These are phyloP conservation scores for Drosophila diplacantha DNA, from an alignment of 2,888 invertebrate species.

Conservation along the genomic window DNA sequence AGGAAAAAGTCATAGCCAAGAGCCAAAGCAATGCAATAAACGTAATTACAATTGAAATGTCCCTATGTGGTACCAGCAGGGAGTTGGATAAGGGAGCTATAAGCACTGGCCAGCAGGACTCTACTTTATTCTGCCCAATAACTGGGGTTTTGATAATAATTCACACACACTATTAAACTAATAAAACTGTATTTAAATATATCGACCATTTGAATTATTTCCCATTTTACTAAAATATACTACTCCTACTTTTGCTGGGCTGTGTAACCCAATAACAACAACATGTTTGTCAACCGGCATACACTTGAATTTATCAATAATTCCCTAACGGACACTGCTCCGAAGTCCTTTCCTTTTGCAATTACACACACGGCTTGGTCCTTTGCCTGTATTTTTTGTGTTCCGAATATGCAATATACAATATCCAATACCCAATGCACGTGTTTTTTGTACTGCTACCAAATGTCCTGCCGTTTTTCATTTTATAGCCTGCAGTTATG, in stretches of 20 bases:
- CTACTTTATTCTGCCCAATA: neutral
- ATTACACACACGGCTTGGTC: slow-evolving; percentile 25
- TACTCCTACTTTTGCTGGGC: neutral
- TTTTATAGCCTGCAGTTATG: slow-evolving; percentile 21
- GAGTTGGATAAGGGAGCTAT: slow-evolving; percentile 8
- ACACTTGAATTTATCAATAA: slow-evolving; percentile 48
- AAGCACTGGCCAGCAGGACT: neutral
- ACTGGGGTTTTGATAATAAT: no score
- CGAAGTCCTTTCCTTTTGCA: slow-evolving; percentile 26
- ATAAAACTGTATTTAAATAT: neutral
- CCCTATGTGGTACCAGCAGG: slow-evolving; percentile 8
- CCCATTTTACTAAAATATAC: no score
- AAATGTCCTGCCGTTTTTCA: slow-evolving; percentile 14
- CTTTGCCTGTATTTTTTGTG: neutral
- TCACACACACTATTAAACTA: neutral
- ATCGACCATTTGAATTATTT: no score
- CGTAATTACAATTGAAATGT: slow-evolving; percentile 59
- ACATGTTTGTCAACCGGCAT: slow-evolving; percentile 41
- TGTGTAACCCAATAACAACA: slow-evolving; percentile 36
- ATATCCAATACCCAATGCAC: slow-evolving; percentile 19
- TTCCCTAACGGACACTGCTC: slow-evolving; percentile 21
- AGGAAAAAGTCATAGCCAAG: slow-evolving; percentile 27
- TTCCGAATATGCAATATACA: slow-evolving; percentile 9
- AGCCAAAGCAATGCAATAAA: slow-evolving; percentile 56
- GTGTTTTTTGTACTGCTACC: slow-evolving; percentile 8